Conservation (phyloP, 2,888 invertebrate species). For the Himalopsyche kuldschensis region DNA sequence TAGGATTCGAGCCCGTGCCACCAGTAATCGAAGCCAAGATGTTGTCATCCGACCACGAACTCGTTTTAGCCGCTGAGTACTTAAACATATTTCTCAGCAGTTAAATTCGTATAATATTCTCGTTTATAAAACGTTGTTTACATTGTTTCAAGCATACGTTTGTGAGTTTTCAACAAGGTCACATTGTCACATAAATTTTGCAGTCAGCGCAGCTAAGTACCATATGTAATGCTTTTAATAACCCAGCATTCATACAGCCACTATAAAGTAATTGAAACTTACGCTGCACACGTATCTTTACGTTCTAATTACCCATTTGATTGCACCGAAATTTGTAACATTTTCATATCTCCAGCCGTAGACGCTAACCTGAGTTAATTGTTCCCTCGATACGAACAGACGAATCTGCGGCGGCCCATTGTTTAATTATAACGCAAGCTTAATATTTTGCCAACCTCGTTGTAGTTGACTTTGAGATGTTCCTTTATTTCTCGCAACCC, state of each 20-base stretch:
- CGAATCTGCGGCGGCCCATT: background rate
- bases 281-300: background rate
- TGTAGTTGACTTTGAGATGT: constrained; percentile 1
- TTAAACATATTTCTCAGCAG: too few relatives aligned
- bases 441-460: background rate
- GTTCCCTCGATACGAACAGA: background rate
- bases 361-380: background rate
- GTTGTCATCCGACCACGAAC: too few relatives aligned
- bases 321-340: background rate
- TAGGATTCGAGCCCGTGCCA: too few relatives aligned
- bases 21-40: too few relatives aligned
- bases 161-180: too few relatives aligned
- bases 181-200: too few relatives aligned
- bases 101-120: too few relatives aligned
- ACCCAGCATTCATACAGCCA: background rate
- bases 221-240: background rate
- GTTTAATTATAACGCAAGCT: background rate
- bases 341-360: background rate
- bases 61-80: too few relatives aligned
- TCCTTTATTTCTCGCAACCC: background rate
- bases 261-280: background rate
- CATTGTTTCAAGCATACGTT: too few relatives aligned
- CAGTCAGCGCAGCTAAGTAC: too few relatives aligned
- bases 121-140: too few relatives aligned
- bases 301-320: background rate